phyloP scores from a whole-genome alignment of 2,888 invertebrate genomes.

The Malthinus seriepunctatus region DNA sequence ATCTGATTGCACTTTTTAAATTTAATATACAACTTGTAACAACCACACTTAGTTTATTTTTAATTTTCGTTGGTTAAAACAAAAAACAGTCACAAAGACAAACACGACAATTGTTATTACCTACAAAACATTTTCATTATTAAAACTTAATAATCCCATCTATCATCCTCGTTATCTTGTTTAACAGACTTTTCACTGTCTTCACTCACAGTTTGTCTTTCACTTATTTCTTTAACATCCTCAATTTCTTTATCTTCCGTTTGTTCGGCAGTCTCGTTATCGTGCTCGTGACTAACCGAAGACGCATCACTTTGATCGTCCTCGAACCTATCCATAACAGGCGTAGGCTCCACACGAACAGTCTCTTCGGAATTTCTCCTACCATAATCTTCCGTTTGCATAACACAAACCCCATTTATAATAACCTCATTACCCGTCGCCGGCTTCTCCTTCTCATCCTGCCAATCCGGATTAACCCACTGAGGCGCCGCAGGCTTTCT shows the following conservation, averaged over 20 bases:
- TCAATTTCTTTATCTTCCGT: slow-evolving; percentile 35
- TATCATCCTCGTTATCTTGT: slow-evolving; percentile 64
- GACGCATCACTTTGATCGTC: slow-evolving; percentile 59
- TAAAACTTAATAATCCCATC: slow-evolving; percentile 63
- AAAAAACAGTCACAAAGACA: slow-evolving; percentile 19
- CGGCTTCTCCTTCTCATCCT: slow-evolving; percentile 66
- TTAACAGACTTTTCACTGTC: slow-evolving; percentile 60
- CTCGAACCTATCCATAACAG: slow-evolving; percentile 66
- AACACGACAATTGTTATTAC: slow-evolving; percentile 25
- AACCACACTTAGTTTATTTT: slow-evolving; percentile 20
- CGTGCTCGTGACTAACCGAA: slow-evolving; percentile 52
- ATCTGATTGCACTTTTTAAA: slow-evolving; percentile 41
- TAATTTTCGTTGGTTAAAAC: slow-evolving; percentile 5
- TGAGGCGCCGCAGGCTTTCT: slow-evolving; percentile 96
- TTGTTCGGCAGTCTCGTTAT: slow-evolving; percentile 37
- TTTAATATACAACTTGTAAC: slow-evolving; percentile 26
- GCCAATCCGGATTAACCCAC: slow-evolving; percentile 96
- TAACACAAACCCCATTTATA: slow-evolving; percentile 92
- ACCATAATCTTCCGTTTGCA: slow-evolving; percentile 79
- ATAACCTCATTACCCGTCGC: slow-evolving; percentile 75
- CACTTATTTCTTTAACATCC: slow-evolving; percentile 43
- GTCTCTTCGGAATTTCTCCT: slow-evolving; percentile 66
- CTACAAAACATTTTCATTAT: slow-evolving; percentile 16
- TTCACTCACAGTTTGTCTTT: slow-evolving; percentile 39
- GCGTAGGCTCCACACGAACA: slow-evolving; percentile 75